Conservation (phyloP, 1,140 invertebrate genomes). For the Aphidius ervi region DNA sequence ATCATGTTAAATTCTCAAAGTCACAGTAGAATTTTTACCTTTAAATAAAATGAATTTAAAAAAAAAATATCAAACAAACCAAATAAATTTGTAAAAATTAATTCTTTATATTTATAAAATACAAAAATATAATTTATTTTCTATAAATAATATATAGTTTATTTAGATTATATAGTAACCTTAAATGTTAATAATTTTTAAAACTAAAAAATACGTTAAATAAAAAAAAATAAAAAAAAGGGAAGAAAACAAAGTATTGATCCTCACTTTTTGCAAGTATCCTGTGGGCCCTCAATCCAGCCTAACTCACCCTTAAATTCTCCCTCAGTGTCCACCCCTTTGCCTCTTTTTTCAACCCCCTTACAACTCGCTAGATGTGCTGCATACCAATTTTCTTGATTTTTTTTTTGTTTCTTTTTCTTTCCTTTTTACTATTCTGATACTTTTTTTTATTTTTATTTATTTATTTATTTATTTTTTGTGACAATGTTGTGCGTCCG, state of each 20-base stretch:
- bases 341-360: constrained; percentile 30
- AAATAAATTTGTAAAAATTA: too few species aligned
- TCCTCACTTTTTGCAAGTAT: constrained; percentile 39
- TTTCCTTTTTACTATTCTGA: constrained; percentile 23
- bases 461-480: not conserved
- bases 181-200: too few species aligned
- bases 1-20: too few species aligned
- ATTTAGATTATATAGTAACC: too few species aligned
- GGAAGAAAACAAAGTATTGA: constrained; percentile 51
- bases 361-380: constrained; percentile 48
- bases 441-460: not conserved
- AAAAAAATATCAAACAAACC: too few species aligned
- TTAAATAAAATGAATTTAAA: too few species aligned
- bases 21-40: too few species aligned
- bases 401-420: constrained; percentile 32
- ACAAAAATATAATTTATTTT: too few species aligned
- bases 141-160: too few species aligned
- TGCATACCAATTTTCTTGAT: constrained; percentile 56
- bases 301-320: constrained; percentile 34
- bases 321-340: constrained; percentile 37
- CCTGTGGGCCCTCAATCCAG: constrained; percentile 45
- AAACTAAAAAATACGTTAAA: constrained; percentile 22
- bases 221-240: constrained; percentile 29
- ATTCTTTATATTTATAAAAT: too few species aligned
- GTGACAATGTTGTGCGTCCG: constrained; percentile 16